Conservation (phyloP, 2,113 vertebrate genomes). For the Pituophis catenifer region DNA sequence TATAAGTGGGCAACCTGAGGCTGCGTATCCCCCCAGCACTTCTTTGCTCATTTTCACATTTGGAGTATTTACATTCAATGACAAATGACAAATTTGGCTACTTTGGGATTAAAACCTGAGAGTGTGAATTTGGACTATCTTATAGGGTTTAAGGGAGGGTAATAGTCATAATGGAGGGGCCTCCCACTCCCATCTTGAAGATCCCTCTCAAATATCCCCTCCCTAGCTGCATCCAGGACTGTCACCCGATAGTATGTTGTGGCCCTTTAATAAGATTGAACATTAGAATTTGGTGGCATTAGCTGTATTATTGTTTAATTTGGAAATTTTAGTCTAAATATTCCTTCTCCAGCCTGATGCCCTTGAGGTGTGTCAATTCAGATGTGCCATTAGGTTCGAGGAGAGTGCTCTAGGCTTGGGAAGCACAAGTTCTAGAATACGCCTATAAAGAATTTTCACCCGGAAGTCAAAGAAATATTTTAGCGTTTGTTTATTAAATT, state of each 20-base stretch:
- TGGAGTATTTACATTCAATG: not conserved
- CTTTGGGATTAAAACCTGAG: not conserved
- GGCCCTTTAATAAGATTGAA: not conserved
- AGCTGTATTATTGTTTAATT: not conserved
- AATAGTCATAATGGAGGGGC: not conserved
- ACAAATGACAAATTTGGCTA: not conserved
- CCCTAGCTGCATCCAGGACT: not conserved
- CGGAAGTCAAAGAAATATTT: not conserved
- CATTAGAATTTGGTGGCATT: not conserved
- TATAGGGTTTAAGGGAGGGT: not conserved
- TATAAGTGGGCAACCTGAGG: not conserved
- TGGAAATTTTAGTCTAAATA: not conserved
- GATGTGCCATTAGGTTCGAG: not conserved
- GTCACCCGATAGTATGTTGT: not conserved
- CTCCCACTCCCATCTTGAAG: not conserved
- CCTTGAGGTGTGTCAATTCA: not conserved
- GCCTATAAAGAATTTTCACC: not conserved
- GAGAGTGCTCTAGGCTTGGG: not conserved
- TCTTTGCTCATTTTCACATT: not conserved
- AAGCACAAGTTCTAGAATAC: not conserved
- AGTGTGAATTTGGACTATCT: not conserved
- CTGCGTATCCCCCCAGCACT: not conserved
- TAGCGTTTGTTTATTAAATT: not conserved
- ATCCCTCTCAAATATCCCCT: not conserved
- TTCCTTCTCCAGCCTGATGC: not conserved